Base-by-base conservation (phyloP, 2,113 vertebrate genomes). In the Rhea americana region DNA sequence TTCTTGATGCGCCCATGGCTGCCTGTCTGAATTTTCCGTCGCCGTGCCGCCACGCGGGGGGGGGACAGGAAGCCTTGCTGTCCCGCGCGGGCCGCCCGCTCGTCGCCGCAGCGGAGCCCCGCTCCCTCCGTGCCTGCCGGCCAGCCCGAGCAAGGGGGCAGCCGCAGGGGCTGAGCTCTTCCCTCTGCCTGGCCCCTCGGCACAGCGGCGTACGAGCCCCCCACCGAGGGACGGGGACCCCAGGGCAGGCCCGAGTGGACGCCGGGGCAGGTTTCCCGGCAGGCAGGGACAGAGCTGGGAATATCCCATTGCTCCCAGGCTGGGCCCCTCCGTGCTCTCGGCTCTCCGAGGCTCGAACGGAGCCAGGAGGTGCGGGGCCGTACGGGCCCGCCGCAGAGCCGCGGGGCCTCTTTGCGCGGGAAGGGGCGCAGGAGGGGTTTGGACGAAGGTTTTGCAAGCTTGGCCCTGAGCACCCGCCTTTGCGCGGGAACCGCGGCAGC, bases 61-160 rank as follows among this genome's bases (percentile, higher is more conserved):
- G 73, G 92, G 91, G 87, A 91, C 80, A 87, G 83, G 89, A 76
- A 93, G 87, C 94, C 2, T 39, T 58, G 47, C 48, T 77, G 71
- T 97, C 95, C 89, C 96, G 91, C 96, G 96, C 97, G 95, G 97
- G 97, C 98, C 97, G 97, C 96, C 32, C 26, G 39, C 39, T 9
- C 41, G 48, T 35, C 18, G 4, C 14, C 39, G 53, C 2, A 19
- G 41, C 37, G 25, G 35, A 45, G 50, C 70, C 45, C 63, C 1
- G 0, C 41, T 83, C 53, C 78, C 61, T 74, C 35, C 26, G 5
- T 53, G 67, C 48, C 68, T 45, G 35, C 55, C 2, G 11, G 51
- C 55, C 19, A 11, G 19, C 17, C 41, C 32, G 85, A 43, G 4
- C 13, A 1, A 12, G 14, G 21, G 21, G 1, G 30, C 37, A 15